Conservation (phyloP, 2,888 invertebrate genomes). For the Eupithecia pulchellata region DNA sequence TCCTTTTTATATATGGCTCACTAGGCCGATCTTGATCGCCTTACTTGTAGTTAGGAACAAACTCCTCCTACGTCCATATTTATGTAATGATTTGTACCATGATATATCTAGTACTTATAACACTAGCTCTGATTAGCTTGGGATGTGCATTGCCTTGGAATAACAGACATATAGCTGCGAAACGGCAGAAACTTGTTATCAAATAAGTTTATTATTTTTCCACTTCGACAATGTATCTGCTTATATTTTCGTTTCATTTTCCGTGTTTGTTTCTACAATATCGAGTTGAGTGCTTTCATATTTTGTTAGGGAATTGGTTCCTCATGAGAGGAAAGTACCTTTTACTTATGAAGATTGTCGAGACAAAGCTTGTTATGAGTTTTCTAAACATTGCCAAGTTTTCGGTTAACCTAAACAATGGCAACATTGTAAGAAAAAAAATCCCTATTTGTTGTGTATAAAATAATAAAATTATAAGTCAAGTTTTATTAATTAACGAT, state of each 20-base stretch:
- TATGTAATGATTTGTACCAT: too few species aligned
- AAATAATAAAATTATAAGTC: too few species aligned
- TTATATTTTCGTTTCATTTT: slow-evolving; percentile 73
- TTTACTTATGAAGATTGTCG: slow-evolving; percentile 27
- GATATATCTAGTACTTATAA: too few species aligned
- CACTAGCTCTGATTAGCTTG: too few species aligned
- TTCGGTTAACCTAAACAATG: background rate
- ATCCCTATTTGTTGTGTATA: too few species aligned
- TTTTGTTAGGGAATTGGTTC: slow-evolving; percentile 70
- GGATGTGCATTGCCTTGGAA: too few species aligned
- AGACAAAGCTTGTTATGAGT: slow-evolving; percentile 28
- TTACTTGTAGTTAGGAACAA: too few species aligned
- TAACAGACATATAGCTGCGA: background rate
- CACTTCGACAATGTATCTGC: slow-evolving; percentile 48
- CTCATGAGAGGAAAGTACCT: slow-evolving; percentile 32
- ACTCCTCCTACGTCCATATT: too few species aligned
- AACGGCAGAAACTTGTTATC: background rate
- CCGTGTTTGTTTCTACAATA: slow-evolving; percentile 64
- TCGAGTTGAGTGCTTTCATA: slow-evolving; percentile 55
- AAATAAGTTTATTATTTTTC: slow-evolving; percentile 33
- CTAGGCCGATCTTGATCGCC: too few species aligned
- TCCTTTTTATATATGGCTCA: too few species aligned
- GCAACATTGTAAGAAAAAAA: slow-evolving; percentile 7
- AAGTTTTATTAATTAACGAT: too few species aligned
- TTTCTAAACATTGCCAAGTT: slow-evolving; percentile 22